Evolutionary conservation across 1,140 invertebrate species (phyloP).

Genomic region (Lethrus apterus): DNA sequence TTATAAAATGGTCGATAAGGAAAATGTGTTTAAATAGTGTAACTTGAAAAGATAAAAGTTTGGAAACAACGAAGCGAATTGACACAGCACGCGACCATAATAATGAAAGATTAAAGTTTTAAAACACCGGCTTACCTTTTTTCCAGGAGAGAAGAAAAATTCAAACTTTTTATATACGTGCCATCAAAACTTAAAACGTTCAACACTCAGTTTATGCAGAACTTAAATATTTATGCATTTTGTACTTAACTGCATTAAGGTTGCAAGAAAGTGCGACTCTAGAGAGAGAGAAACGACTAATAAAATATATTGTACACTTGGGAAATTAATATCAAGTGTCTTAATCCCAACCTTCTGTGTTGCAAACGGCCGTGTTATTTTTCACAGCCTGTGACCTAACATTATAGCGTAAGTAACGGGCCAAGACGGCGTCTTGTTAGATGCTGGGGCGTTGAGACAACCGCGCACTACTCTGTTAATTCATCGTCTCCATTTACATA

Average conservation of each 20-base stretch:
- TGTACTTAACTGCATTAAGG: conserved; percentile 35
- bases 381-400: conserved; percentile 35
- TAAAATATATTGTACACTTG: conserved; percentile 40
- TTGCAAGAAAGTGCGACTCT: conserved; percentile 26
- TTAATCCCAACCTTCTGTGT: conserved; percentile 37
- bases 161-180: conserved; percentile 13
- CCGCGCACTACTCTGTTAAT: conserved; percentile 21
- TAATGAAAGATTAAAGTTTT: too few species aligned
- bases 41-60: too few species aligned
- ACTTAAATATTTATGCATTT: conserved; percentile 37
- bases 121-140: too few species aligned
- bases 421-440: conserved; percentile 28
- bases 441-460: conserved; percentile 19
- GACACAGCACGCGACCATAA: too few species aligned
- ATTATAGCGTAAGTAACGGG: conserved; percentile 29
- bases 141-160: too few species aligned
- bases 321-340: conserved; percentile 42
- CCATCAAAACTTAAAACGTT: conserved; percentile 10
- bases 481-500: conserved; percentile 25
- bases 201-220: conserved; percentile 13
- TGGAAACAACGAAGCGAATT: too few species aligned
- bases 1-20: too few species aligned
- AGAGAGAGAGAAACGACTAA: conserved; percentile 37
- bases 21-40: too few species aligned
- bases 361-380: conserved; percentile 35